A percentile compares a stretch with the other conserved stretches of the same genome.
phyloP scores from a whole-genome alignment of 1,140 invertebrate genomes.

The Trypoxylus dichotomus region DNA sequence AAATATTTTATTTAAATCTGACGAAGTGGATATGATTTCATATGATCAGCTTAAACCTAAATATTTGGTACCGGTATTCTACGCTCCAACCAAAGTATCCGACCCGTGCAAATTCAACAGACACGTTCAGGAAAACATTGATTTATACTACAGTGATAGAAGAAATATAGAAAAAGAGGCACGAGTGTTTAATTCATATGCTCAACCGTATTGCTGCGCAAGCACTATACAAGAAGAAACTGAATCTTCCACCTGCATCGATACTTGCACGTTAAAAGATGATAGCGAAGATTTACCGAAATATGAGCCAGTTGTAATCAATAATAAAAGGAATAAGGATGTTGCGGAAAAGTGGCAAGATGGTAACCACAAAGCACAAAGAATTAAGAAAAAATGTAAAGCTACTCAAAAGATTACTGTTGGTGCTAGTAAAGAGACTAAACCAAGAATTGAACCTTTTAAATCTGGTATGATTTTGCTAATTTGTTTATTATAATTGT shows the following conservation, averaged over 20 bases:
- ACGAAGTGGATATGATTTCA: background rate
- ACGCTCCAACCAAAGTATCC: background rate
- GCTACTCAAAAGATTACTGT: background rate
- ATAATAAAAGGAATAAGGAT: background rate
- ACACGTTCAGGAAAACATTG: background rate
- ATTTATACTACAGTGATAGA: background rate
- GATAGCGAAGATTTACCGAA: background rate
- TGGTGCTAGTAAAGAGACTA: background rate
- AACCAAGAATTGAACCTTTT: background rate
- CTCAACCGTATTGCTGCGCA: background rate
- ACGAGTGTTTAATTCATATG: background rate
- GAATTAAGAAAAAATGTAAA: background rate
- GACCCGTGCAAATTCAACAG: background rate
- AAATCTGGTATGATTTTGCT: background rate
- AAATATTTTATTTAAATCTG: background rate
- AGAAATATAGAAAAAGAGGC: background rate
- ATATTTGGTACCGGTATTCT: background rate
- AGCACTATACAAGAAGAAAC: slow-evolving; percentile 17
- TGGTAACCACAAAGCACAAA: background rate
- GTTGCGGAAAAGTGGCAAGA: background rate
- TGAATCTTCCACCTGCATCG: background rate
- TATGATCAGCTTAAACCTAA: background rate
- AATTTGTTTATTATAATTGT: background rate
- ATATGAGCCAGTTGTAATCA: background rate
- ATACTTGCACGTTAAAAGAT: background rate